phyloP scores from a whole-genome alignment of 2,797 vertebrate species.

The Lithobates pipiens region DNA sequence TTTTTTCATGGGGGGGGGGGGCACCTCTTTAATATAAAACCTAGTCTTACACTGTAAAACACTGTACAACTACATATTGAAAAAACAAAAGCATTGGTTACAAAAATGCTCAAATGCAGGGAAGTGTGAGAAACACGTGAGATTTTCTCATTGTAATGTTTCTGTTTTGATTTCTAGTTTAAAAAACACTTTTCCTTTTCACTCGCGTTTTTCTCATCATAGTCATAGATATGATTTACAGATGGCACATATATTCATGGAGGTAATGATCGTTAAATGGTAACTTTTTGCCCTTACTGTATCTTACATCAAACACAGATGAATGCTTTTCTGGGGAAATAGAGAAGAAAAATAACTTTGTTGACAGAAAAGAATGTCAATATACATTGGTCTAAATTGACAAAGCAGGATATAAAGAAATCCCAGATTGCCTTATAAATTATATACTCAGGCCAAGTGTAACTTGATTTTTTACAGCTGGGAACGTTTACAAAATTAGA shows the following conservation, averaged over 20 bases:
- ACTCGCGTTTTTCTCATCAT: slow-evolving; percentile 5
- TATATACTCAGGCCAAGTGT: neutral
- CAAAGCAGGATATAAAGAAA: neutral
- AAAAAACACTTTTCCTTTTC: neutral
- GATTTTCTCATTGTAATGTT: neutral
- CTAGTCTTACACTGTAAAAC: no score
- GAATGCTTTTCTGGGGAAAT: neutral
- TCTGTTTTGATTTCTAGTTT: no score
- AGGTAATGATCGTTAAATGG: neutral
- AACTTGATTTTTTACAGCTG: neutral
- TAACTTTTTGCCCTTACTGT: neutral
- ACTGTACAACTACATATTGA: no score
- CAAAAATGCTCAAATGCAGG: no score
- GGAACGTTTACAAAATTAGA: neutral
- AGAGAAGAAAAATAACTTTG: neutral
- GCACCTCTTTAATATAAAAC: no score
- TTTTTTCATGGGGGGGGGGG: no score
- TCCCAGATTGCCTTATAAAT: neutral
- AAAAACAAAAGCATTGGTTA: no score
- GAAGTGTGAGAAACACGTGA: neutral
- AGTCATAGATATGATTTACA: slow-evolving; percentile 1
- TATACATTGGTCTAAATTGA: neutral
- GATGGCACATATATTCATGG: neutral
- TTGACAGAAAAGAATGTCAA: neutral
- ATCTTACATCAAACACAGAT: slow-evolving; percentile 18